phyloP scores from a whole-genome alignment of 2,113 vertebrate genomes.

The Cochlearius cochlearius region DNA sequence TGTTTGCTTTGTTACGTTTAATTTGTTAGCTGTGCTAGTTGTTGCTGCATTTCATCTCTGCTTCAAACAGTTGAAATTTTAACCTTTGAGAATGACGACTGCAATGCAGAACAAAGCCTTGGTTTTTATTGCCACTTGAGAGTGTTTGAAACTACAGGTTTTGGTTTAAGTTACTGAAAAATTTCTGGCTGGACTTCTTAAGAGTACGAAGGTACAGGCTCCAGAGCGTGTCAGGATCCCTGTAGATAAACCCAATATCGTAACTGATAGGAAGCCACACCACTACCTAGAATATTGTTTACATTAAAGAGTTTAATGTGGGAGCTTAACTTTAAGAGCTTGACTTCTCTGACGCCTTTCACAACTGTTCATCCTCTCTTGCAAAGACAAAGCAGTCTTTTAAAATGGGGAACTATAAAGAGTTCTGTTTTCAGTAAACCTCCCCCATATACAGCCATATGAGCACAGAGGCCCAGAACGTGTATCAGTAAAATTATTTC shows the following conservation, averaged over 20 bases:
- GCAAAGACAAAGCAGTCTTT: background rate
- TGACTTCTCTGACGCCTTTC: background rate
- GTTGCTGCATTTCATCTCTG: background rate
- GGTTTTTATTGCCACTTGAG: background rate
- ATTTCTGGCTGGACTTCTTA: background rate
- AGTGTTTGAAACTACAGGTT: background rate
- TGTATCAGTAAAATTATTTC: no score
- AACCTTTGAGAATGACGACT: background rate
- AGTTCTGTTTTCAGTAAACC: background rate
- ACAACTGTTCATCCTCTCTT: background rate
- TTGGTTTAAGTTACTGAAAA: background rate
- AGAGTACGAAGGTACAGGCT: background rate
- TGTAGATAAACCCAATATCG: background rate
- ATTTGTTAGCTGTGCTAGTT: background rate
- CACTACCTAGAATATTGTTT: background rate
- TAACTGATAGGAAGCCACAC: background rate
- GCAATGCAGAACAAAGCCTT: background rate
- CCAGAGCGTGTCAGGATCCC: background rate
- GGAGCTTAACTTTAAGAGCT: background rate
- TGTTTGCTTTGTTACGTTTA: background rate
- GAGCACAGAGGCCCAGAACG: background rate
- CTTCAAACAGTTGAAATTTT: background rate
- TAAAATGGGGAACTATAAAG: background rate
- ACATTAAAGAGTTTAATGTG: background rate
- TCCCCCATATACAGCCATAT: rapidly evolving